phyloP scores from a whole-genome alignment of 2,888 invertebrate species.

The Phania funesta region DNA sequence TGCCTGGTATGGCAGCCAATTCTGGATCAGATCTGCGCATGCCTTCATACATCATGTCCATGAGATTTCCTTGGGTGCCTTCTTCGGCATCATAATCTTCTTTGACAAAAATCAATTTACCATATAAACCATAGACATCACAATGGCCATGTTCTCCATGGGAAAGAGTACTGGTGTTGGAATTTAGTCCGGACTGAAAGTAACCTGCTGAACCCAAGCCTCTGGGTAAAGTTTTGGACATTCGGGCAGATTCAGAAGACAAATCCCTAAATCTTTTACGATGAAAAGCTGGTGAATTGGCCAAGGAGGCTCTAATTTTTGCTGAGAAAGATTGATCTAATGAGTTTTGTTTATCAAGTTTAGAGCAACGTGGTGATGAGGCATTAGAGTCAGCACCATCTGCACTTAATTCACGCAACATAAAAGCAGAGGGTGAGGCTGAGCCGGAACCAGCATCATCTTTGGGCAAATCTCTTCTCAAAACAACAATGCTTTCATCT shows the following conservation, averaged over 20 bases:
- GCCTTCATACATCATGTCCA: constrained; percentile 85
- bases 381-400: constrained; percentile 69
- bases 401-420: constrained; percentile 70
- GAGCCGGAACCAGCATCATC: constrained; percentile 71
- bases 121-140: constrained; percentile 94
- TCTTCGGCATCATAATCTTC: constrained; percentile 87
- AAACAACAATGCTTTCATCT: constrained; percentile 75
- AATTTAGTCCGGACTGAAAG: constrained; percentile 79
- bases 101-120: constrained; percentile 93
- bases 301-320: constrained; percentile 83
- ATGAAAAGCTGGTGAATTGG: constrained; percentile 84
- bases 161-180: constrained; percentile 83
- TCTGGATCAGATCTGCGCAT: constrained; percentile 91
- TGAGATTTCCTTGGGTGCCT: constrained; percentile 84
- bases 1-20: constrained; percentile 89
- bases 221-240: constrained; percentile 90
- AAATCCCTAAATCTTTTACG: constrained; percentile 82
- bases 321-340: constrained; percentile 82
- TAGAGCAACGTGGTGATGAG: constrained; percentile 78
- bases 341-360: constrained; percentile 85
- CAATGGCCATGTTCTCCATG: constrained; percentile 85
- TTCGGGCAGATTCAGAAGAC: constrained; percentile 83
- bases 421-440: constrained; percentile 63
- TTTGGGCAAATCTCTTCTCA: constrained; percentile 76
- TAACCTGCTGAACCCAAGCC: constrained; percentile 81